phyloP scores from a whole-genome alignment of 1,140 invertebrate genomes.

The Lasioglossum baleicum region DNA sequence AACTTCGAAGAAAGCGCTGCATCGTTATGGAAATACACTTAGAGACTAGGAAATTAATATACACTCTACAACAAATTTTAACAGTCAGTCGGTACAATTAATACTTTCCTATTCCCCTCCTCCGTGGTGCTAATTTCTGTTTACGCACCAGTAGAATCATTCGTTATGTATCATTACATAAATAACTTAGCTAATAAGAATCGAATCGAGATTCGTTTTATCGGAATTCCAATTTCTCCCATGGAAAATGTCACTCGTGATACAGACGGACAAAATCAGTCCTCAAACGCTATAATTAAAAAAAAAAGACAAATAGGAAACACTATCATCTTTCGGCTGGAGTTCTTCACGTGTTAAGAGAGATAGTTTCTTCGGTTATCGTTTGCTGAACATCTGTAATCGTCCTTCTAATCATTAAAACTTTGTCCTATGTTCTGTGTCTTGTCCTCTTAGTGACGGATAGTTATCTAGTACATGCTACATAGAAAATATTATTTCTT shows the following conservation, averaged over 20 bases:
- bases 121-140: not conserved
- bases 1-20: constrained; percentile 18
- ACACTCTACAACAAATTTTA: constrained; percentile 38
- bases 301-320: not conserved
- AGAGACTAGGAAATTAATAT: constrained; percentile 47
- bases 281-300: constrained; percentile 15
- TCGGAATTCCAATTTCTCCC: not conserved
- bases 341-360: too few relatives aligned
- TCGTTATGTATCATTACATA: constrained; percentile 31
- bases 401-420: constrained; percentile 10
- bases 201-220: constrained; percentile 1
- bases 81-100: constrained; percentile 49
- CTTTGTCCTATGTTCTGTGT: not conserved
- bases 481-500: constrained; percentile 29
- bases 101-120: constrained; percentile 40
- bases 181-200: constrained; percentile 1
- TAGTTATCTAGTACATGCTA: constrained; percentile 22
- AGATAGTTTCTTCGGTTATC: not conserved
- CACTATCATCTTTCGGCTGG: constrained; percentile 1
- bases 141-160: constrained; percentile 5
- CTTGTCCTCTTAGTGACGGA: not conserved
- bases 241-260: not conserved
- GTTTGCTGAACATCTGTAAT: not conserved
- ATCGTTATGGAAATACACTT: constrained; percentile 43
- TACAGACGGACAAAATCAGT: not conserved